Percentiles rank a stretch among this genome's conserved stretches.
Conservation (phyloP, 2,888 invertebrate genomes). For the Idaea straminata region DNA sequence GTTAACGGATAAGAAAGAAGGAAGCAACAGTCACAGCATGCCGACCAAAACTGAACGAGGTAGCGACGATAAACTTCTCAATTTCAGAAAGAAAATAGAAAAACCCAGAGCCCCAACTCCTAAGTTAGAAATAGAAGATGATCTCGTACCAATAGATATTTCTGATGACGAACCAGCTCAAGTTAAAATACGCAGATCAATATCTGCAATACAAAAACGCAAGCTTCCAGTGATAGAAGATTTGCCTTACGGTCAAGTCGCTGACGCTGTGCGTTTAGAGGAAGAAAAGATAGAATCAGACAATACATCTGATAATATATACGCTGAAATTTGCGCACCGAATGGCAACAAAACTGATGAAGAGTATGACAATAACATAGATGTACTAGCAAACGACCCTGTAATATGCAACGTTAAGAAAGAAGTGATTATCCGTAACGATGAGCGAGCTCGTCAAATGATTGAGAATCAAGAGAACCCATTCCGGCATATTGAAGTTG, state of each 20-base stretch:
- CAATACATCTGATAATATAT: slow-evolving; percentile 82
- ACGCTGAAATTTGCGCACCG: slow-evolving; percentile 83
- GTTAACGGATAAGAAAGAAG: slow-evolving; percentile 71
- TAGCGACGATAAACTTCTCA: slow-evolving; percentile 62
- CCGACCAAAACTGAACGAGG: slow-evolving; percentile 71
- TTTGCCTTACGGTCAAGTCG: slow-evolving; percentile 85
- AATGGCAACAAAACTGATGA: slow-evolving; percentile 64
- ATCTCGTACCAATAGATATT: slow-evolving; percentile 62
- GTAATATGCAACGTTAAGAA: slow-evolving; percentile 76
- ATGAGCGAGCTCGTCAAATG: slow-evolving; percentile 70
- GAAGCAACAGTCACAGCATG: slow-evolving; percentile 74
- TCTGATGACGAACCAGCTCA: slow-evolving; percentile 68
- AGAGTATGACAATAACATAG: slow-evolving; percentile 69
- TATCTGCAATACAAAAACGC: slow-evolving; percentile 77
- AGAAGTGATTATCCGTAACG: slow-evolving; percentile 71
- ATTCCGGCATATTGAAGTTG: slow-evolving; percentile 76
- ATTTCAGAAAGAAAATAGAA: slow-evolving; percentile 74
- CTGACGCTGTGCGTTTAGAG: slow-evolving; percentile 80
- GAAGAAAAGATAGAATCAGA: slow-evolving; percentile 70
- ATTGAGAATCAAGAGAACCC: slow-evolving; percentile 71
- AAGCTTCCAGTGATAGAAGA: slow-evolving; percentile 82
- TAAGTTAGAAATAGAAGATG: slow-evolving; percentile 66
- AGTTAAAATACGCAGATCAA: slow-evolving; percentile 75
- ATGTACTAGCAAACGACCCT: slow-evolving; percentile 70
- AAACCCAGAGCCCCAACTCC: slow-evolving; percentile 74